Evolutionary conservation across 2,888 invertebrate species (phyloP), one percentile per base, ranked within the genome.

Genomic region (Drosophila conformis): DNA sequence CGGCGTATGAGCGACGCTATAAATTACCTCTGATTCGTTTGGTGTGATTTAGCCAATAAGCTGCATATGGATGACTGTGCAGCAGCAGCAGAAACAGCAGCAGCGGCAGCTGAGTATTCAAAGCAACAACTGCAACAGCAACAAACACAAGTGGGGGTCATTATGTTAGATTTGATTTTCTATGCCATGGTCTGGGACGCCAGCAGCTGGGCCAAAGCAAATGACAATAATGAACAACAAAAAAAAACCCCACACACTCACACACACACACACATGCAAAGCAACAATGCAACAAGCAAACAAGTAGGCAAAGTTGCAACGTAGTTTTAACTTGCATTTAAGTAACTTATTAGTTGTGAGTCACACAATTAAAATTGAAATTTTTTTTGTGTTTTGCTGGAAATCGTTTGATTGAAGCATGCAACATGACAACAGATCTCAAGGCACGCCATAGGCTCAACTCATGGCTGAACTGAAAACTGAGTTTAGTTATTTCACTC

Each of bases 101-200:
- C 27, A 46, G 49, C 46, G 60, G 1, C 33, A 42, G 21, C 31
- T 33, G 33, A 11, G 11, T 33, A 33, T 33, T 33, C 11, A 33
- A 33, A 42, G 2, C 27, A 54, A n/a, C 57, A n/a, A 42, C 58
- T 33, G 29, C 36, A 53, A 58, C 25, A 35, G 54, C 46, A 46
- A 33, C 38, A 18, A 10, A 60, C 11, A 21, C 65, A 60, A 59
- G 70, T 57, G 57, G 75, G 75, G 71, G 57, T 73, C 58, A 68
- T 70, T 73, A 73, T 75, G 70, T 69, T 83, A 87, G 80, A 83
- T 80, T 80, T 64, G 54, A 78, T 78, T 89, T 91, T 91, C 91
- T 91, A 91, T 91, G 91, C 88, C 91, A 91, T 87, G 91, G 91
- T 91, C 91, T 91, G 91, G 91, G 91, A 85, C 91, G 76, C 62